Conservation (phyloP, 2,888 invertebrate genomes). For the Lepidonotus clava region DNA sequence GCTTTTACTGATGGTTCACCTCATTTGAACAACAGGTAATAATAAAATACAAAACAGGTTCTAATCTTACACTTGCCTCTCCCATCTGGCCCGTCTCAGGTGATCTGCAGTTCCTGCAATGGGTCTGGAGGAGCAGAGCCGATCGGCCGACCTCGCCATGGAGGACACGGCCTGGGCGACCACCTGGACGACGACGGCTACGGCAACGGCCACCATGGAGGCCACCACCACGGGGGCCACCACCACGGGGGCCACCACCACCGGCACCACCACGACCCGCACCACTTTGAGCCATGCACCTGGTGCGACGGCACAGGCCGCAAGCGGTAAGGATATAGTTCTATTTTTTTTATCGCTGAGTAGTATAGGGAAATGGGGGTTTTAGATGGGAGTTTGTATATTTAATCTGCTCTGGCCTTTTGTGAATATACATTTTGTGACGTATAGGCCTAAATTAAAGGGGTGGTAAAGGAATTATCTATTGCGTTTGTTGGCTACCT, state of each 20-base stretch:
- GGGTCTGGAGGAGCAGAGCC: neutral
- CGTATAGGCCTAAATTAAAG: no score
- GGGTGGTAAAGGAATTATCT: no score
- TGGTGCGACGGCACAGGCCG: conserved; percentile 66
- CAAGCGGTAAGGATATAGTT: conserved; percentile 54
- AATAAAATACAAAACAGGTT: no score
- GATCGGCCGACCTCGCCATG: neutral
- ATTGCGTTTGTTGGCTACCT: no score
- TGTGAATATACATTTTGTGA: no score
- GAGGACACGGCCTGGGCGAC: neutral
- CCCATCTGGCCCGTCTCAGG: no score
- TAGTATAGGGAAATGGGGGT: no score
- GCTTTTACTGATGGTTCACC: no score
- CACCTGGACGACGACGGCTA: neutral
- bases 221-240: conserved; percentile 10
- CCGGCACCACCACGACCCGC: neutral
- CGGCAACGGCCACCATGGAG: neutral
- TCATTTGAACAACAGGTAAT: no score
- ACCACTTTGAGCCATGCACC: conserved; percentile 40
- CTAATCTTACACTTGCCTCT: neutral
- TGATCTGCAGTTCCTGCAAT: conserved; percentile 29
- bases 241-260: conserved; percentile 27
- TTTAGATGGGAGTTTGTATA: no score
- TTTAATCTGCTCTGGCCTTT: no score
- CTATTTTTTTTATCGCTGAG: neutral